phyloP scores from a whole-genome alignment of 2,797 vertebrate species.

The Anomalospiza imberbis region DNA sequence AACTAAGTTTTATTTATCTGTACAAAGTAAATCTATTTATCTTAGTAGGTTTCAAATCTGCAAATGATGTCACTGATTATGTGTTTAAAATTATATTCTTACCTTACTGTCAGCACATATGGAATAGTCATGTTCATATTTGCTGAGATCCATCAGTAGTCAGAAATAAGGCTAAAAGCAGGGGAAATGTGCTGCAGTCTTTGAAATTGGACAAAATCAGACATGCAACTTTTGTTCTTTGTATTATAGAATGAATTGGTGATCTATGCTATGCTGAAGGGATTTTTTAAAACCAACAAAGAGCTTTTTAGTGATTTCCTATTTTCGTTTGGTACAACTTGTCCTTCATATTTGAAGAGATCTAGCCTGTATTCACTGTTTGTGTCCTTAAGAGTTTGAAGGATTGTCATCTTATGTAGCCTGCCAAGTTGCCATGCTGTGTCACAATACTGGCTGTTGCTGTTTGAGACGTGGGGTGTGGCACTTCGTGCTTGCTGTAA shows the following conservation, averaged over 20 bases:
- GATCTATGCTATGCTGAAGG: neutral
- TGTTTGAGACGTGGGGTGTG: rapidly evolving
- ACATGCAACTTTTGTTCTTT: neutral
- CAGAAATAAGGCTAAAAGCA: neutral
- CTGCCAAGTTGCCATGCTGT: neutral
- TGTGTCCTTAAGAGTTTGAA: neutral
- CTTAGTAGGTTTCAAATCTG: neutral
- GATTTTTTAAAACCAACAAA: neutral
- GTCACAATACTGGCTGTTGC: neutral
- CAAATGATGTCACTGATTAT: neutral
- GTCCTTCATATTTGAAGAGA: neutral
- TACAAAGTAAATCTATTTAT: neutral
- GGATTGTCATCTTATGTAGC: neutral
- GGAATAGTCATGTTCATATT: neutral
- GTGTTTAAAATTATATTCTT: neutral
- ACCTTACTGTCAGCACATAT: neutral
- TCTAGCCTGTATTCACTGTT: neutral
- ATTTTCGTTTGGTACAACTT: neutral
- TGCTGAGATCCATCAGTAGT: neutral
- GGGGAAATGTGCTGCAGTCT: neutral
- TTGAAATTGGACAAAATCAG: neutral
- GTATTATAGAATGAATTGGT: neutral
- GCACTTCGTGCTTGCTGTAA: rapidly evolving
- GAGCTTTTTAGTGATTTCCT: neutral
- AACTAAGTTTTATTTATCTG: neutral